Evolutionary conservation across 2,113 vertebrate genomes (phyloP).

Genomic region (Coracopsis vasa): DNA sequence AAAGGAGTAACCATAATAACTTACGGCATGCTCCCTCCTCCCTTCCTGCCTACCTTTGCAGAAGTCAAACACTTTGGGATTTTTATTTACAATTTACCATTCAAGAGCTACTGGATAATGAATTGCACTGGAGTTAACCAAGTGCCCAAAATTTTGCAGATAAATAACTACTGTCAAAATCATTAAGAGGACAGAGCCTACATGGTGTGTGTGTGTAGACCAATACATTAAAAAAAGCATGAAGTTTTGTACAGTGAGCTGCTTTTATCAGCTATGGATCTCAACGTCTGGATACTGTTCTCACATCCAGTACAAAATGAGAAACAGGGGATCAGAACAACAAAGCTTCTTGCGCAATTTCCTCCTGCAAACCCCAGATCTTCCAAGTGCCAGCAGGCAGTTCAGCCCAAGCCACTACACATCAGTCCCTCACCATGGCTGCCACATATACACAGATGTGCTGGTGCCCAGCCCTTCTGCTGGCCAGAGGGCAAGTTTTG

Average conservation of each 20-base stretch:
- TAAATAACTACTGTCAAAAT: neutral
- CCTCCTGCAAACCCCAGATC: neutral
- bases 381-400: neutral
- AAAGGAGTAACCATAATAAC: neutral
- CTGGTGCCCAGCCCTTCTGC: neutral
- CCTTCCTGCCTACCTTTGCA: neutral
- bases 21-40: neutral
- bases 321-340: neutral
- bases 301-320: neutral
- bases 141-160: neutral
- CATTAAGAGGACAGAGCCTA: neutral
- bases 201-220: neutral
- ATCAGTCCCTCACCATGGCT: neutral
- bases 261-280: neutral
- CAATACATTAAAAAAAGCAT: neutral
- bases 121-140: neutral
- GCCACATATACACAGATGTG: neutral
- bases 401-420: neutral
- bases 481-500: neutral
- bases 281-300: neutral
- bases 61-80: neutral
- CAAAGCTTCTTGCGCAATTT: neutral
- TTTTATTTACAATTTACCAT: neutral
- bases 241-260: neutral
- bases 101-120: neutral